Evolutionary conservation across 2,113 vertebrate species (phyloP).

Genomic region (Varanus salvator): DNA sequence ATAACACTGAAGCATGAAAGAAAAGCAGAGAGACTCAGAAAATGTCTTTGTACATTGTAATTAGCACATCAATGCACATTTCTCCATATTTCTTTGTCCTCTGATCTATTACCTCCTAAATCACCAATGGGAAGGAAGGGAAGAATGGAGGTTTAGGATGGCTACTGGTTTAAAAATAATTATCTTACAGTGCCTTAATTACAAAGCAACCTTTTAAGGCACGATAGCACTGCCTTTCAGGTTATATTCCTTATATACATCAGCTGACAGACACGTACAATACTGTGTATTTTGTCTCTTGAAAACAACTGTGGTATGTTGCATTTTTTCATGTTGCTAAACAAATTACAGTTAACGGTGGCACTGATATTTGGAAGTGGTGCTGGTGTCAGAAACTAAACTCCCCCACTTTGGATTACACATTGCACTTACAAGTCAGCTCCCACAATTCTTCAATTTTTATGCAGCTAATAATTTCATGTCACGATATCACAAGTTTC

Average conservation of each 20-base stretch:
- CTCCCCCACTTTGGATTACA: background rate
- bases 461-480: background rate
- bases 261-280: background rate
- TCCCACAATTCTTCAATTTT: background rate
- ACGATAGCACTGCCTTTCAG: background rate
- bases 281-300: background rate
- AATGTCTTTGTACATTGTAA: background rate
- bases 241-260: background rate
- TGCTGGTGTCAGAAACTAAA: background rate
- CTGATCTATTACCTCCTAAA: conserved; percentile 22
- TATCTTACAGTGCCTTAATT: background rate
- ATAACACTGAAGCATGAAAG: background rate
- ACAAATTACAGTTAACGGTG: background rate
- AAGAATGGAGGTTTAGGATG: background rate
- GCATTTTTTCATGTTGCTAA: background rate
- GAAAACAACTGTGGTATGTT: background rate
- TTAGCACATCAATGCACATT: conserved; percentile 22
- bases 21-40: conserved; percentile 23
- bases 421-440: background rate
- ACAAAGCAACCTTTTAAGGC: background rate
- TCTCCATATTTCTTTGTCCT: conserved; percentile 10
- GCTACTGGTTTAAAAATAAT: background rate
- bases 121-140: background rate
- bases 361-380: background rate
- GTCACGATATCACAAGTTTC: background rate